phyloP scores from a whole-genome alignment of 1,140 invertebrate species.

The Leguminivora glycinivorella region DNA sequence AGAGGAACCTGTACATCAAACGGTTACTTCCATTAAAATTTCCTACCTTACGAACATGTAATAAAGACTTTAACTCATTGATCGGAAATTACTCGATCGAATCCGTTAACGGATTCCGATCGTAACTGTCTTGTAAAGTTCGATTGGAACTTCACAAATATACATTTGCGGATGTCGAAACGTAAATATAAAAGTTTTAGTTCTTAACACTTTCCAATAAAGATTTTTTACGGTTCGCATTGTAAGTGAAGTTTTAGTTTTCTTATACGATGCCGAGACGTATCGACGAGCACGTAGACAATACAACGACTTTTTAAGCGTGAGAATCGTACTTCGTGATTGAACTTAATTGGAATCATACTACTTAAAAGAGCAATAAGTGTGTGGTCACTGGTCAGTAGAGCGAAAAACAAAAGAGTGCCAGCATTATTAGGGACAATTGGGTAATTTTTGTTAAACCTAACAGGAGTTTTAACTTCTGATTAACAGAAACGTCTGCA shows the following conservation, averaged over 20 bases:
- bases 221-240: not conserved
- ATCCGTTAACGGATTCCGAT: slow-evolving; percentile 25
- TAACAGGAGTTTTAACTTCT: no score
- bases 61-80: slow-evolving; percentile 1
- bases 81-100: slow-evolving; percentile 23
- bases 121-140: slow-evolving; percentile 21
- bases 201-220: not conserved
- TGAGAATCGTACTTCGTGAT: slow-evolving; percentile 24
- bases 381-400: slow-evolving; percentile 6
- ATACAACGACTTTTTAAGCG: slow-evolving; percentile 23
- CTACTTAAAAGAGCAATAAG: slow-evolving; percentile 17
- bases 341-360: slow-evolving; percentile 25
- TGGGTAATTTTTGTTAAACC: no score
- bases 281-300: slow-evolving; percentile 21
- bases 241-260: not conserved
- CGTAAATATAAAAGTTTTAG: not conserved
- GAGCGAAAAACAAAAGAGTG: not conserved
- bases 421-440: no score
- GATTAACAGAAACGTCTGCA: no score
- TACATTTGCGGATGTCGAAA: slow-evolving; percentile 13
- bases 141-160: slow-evolving; percentile 15
- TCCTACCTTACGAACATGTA: not conserved
- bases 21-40: slow-evolving; percentile 4
- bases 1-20: slow-evolving; percentile 29
- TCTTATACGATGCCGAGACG: not conserved